Evolutionary conservation across 2,113 vertebrate species (phyloP).

Genomic region (Pachyramphus minor): DNA sequence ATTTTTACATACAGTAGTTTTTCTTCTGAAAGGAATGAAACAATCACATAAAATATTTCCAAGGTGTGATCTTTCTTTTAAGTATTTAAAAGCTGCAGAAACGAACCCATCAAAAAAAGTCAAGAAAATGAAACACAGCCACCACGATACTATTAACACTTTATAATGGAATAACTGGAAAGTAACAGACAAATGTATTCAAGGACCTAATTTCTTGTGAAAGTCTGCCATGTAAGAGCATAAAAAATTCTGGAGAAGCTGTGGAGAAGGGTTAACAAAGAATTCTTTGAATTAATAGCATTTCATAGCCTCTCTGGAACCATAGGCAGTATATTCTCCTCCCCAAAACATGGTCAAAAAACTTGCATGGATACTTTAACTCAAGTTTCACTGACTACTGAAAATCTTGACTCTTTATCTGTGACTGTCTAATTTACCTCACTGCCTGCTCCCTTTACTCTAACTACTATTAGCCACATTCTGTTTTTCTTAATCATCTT

Average conservation of each 20-base stretch:
- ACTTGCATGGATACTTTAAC: neutral
- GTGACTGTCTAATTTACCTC: neutral
- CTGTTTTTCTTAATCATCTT: neutral
- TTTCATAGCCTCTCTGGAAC: neutral
- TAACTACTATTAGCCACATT: neutral
- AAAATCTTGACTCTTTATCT: neutral
- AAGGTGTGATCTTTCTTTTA: neutral
- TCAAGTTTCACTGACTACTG: neutral
- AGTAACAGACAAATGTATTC: neutral
- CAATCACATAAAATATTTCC: neutral
- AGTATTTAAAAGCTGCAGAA: neutral
- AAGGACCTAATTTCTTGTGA: neutral
- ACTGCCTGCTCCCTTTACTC: neutral
- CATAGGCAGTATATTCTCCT: neutral
- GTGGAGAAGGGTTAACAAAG: neutral
- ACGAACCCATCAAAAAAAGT: neutral
- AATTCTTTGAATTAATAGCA: neutral
- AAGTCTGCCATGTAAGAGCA: neutral
- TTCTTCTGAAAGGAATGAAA: neutral
- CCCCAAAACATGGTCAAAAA: rapidly evolving
- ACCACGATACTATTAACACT: neutral
- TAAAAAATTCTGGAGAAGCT: neutral
- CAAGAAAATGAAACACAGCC: neutral
- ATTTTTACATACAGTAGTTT: neutral
- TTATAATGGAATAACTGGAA: neutral